Evolutionary conservation across 2,888 invertebrate species (phyloP), one percentile per base, ranked within the genome.

Genomic region (Strigamia crassipes): DNA sequence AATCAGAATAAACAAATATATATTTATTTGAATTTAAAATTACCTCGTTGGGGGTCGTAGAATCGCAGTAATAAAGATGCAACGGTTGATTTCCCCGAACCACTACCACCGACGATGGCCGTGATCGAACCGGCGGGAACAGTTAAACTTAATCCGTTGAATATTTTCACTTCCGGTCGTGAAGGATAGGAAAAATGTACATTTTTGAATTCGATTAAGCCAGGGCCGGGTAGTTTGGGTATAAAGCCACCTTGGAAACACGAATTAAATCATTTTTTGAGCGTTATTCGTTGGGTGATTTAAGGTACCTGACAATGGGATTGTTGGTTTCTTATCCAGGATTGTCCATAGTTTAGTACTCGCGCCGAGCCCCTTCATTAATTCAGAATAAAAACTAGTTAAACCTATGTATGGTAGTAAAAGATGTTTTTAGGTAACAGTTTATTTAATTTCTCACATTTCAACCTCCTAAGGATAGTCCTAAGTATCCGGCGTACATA

Each of bases 81-180:
- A 82, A 98, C 89, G 0, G 99, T 98, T 79, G 96, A 96, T 88
- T 99, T 99, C 0, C 99, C 99, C 34, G 95, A 95, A 0, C 98
- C 98, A 83, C 96, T 97, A 0, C 95, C 90, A 0, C 98, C 98
- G 0, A 99, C 93, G n/a, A 93, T 90, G 0, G 96, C 96, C 12
- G 94, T 91, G 0, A 94, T 92, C 83, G 91, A 91, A 12, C 93
- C 93, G 0, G 93, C 91, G 0, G 90, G 89, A 5, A 96, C 89
- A 9, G 89, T 89, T 41, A 96, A 89, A 84, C 89, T 91, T 27
- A 96, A 89, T 38, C 92, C 90, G 79, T 91, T 90, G 81, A 96
- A 89, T 3, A 94, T 90, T 1, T 86, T 84, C 23, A 88, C 87
- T 34, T 92, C 91, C 0, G 89, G 87, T 79, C 93, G 90, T 0